Conservation (phyloP, 2,797 vertebrate species). For the Chlorospingus semifuscus region DNA sequence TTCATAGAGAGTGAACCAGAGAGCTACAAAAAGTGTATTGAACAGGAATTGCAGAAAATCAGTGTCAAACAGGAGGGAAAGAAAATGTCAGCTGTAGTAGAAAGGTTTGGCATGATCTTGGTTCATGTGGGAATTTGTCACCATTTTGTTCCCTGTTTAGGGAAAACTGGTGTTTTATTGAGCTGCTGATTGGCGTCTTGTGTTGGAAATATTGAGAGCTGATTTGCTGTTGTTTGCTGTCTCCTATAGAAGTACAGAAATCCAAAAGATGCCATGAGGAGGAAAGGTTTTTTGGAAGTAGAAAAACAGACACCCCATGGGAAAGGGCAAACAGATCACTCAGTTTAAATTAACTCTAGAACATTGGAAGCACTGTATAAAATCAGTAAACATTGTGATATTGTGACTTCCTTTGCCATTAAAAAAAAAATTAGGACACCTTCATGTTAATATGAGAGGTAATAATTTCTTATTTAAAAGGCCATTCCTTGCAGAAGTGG, state of each 20-base stretch:
- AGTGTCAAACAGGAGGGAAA: not conserved
- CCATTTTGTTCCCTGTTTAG: not conserved
- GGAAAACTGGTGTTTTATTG: not conserved
- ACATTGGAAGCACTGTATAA: not conserved
- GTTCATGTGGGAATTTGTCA: accelerated
- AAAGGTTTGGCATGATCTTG: not conserved
- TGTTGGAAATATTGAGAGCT: not conserved
- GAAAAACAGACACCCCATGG: not conserved
- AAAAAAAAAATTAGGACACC: not conserved
- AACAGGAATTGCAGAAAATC: not conserved
- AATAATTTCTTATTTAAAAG: not conserved
- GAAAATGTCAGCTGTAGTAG: not conserved
- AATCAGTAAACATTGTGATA: not conserved
- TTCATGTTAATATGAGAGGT: not conserved
- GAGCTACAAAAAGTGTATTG: not conserved
- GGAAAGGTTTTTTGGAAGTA: not conserved
- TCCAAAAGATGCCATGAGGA: not conserved
- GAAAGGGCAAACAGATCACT: not conserved
- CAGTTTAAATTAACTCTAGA: not conserved
- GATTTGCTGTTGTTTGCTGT: not conserved
- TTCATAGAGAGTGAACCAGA: not conserved
- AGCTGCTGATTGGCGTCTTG: not conserved
- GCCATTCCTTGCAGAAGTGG: accelerated
- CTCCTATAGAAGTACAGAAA: not conserved
- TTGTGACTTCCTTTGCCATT: not conserved